Conservation (phyloP, 2,888 invertebrate species). For the Pelosia muscerda region DNA sequence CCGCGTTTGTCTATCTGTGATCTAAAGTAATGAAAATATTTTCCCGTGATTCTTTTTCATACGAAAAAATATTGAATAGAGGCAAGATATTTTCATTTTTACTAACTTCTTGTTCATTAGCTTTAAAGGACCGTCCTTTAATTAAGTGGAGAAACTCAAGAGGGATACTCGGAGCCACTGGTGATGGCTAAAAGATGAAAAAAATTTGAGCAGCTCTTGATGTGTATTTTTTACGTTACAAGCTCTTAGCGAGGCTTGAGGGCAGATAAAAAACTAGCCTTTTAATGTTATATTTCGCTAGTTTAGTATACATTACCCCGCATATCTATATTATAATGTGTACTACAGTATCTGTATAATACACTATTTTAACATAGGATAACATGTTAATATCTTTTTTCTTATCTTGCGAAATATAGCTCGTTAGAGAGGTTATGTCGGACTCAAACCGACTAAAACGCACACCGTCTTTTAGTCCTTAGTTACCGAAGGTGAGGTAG, state of each 20-base stretch:
- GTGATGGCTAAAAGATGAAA: background rate
- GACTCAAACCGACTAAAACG: too few species aligned
- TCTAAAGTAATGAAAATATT: background rate
- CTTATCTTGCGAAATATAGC: too few species aligned
- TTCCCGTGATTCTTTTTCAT: background rate
- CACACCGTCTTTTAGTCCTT: too few species aligned
- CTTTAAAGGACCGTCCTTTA: background rate
- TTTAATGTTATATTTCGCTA: too few species aligned
- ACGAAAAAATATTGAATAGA: background rate
- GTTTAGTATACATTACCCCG: too few species aligned
- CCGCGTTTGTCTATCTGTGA: background rate
- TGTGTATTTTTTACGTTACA: background rate
- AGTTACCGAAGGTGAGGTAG: too few species aligned
- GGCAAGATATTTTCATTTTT: background rate
- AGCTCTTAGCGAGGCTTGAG: background rate
- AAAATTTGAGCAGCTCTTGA: background rate
- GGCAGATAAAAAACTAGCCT: background rate
- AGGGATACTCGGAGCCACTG: background rate
- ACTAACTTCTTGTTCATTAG: background rate
- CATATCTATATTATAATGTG: too few species aligned
- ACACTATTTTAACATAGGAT: too few species aligned
- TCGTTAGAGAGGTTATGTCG: too few species aligned
- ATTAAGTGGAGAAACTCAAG: conserved; percentile 2
- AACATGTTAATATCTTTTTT: too few species aligned
- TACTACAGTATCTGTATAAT: too few species aligned